phyloP scores from a whole-genome alignment of 2,113 vertebrate species.

The Coracopsis vasa region DNA sequence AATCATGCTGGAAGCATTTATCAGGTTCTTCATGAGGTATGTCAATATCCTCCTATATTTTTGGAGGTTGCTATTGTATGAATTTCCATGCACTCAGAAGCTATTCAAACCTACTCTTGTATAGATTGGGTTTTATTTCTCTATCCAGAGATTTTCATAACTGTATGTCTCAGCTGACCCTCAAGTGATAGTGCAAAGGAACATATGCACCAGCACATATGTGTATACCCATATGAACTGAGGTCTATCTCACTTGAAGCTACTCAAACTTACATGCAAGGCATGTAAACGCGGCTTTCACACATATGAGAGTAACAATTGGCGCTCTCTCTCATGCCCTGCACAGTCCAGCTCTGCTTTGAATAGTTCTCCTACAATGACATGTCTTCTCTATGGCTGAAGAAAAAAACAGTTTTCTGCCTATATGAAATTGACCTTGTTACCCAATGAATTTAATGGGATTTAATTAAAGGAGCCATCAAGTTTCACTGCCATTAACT shows the following conservation, averaged over 20 bases:
- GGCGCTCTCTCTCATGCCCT: background rate
- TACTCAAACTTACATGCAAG: background rate
- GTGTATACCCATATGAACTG: background rate
- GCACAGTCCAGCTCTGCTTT: background rate
- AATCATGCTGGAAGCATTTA: background rate
- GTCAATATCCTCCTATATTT: background rate
- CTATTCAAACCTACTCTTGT: background rate
- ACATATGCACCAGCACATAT: background rate
- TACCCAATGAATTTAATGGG: background rate
- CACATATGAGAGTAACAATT: background rate
- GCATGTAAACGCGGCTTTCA: background rate
- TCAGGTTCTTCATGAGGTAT: background rate
- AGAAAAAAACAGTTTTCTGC: background rate
- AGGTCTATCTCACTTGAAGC: background rate
- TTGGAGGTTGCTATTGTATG: background rate
- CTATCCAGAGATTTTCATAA: background rate
- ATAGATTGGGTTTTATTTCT: background rate
- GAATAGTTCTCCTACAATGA: background rate
- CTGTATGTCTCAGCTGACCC: background rate
- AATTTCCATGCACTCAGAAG: background rate
- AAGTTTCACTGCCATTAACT: background rate
- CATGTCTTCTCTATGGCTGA: background rate
- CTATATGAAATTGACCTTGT: background rate
- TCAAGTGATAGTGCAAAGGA: background rate
- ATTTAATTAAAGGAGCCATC: background rate